These are phyloP conservation scores for Patiria miniata DNA, from an alignment of 35 echinoderm and acorn worm species.

Conservation along the genomic window DNA sequence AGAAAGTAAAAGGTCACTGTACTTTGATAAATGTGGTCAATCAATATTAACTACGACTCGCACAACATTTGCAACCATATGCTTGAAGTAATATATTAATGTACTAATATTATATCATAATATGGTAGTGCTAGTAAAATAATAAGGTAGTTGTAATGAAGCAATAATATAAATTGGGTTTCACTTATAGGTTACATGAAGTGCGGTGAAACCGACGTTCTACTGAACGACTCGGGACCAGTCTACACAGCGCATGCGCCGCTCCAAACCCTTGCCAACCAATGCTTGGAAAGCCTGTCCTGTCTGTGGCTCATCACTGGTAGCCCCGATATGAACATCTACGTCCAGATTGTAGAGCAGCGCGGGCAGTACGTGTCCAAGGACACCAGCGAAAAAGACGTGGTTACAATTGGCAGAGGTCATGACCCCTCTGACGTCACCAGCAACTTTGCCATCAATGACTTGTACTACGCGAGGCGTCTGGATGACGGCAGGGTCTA, in stretches of 20 bases:
- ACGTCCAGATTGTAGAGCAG: not conserved
- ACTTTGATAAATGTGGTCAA: no score
- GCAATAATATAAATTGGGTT: no score
- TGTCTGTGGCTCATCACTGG: not conserved
- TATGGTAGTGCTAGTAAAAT: no score
- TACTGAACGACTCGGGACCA: not conserved
- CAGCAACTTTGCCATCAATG: not conserved
- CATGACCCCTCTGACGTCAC: not conserved
- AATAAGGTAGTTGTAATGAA: no score
- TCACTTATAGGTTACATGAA: no score
- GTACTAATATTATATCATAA: no score
- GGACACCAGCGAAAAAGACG: not conserved
- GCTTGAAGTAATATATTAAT: no score
- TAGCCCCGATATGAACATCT: not conserved
- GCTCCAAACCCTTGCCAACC: not conserved
- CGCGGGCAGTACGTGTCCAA: not conserved
- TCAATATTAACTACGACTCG: no score
- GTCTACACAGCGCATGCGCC: not conserved
- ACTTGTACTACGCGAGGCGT: not conserved
- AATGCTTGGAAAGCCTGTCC: not conserved
- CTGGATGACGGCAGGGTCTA: constrained; percentile 4
- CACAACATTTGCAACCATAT: no score
- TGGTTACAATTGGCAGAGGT: not conserved
- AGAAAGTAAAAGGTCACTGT: no score
- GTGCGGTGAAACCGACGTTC: not conserved